phyloP scores from a whole-genome alignment of 53 echinoderm and acorn worm genomes.

The Zoroaster sp. region DNA sequence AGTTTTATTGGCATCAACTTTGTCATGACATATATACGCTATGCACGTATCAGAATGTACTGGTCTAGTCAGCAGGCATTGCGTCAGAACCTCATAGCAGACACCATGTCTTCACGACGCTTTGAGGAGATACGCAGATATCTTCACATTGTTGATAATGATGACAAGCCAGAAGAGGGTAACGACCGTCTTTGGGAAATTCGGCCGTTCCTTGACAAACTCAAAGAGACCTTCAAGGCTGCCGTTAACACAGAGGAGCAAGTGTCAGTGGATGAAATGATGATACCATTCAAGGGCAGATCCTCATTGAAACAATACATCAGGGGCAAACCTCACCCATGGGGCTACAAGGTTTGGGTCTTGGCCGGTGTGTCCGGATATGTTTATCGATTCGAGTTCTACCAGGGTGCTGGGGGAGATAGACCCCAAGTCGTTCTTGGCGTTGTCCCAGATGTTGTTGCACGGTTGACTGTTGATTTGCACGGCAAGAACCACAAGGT shows the following conservation, averaged over 20 bases:
- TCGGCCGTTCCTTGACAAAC: slow-evolving; percentile 13
- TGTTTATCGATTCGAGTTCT: too few relatives aligned
- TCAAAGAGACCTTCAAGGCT: slow-evolving; percentile 10
- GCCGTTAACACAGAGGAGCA: slow-evolving; percentile 7
- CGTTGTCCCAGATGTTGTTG: too few relatives aligned
- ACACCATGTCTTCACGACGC: not conserved
- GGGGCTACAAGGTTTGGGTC: slow-evolving; percentile 30
- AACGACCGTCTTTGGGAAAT: slow-evolving; percentile 15
- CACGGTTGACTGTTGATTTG: too few relatives aligned
- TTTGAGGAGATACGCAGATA: slow-evolving; percentile 30
- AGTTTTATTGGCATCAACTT: slow-evolving; percentile 1
- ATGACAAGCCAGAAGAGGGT: slow-evolving; percentile 21
- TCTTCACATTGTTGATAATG: slow-evolving; percentile 16
- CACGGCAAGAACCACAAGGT: slow-evolving; percentile 22
- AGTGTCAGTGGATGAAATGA: slow-evolving; percentile 46
- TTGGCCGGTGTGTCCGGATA: slow-evolving; percentile 24
- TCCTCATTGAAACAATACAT: slow-evolving; percentile 45
- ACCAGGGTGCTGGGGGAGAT: too few relatives aligned
- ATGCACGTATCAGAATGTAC: not conserved
- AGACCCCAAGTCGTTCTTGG: too few relatives aligned
- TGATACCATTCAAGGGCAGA: slow-evolving; percentile 53
- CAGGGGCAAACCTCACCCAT: slow-evolving; percentile 32
- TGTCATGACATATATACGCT: slow-evolving; percentile 9
- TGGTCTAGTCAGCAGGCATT: not conserved
- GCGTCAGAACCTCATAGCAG: not conserved